A percentile compares a stretch with the other conserved stretches of the same genome.
These are phyloP conservation scores for Gulo gulo DNA, from an alignment of 2,113 vertebrate species.

Conservation along the genomic window DNA sequence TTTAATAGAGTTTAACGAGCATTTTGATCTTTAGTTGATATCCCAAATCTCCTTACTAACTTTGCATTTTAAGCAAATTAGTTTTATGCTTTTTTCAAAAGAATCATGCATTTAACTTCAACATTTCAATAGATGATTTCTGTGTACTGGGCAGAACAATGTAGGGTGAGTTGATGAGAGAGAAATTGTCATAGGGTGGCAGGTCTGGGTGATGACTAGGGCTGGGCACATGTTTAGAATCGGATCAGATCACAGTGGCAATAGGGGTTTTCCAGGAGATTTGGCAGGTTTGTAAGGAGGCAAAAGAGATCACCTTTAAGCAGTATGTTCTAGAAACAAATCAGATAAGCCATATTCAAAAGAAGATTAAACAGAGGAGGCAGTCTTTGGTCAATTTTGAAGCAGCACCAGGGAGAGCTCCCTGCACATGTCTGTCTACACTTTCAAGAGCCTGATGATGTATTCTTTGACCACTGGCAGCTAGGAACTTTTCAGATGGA, in stretches of 20 bases:
- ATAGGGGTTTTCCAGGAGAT: background rate
- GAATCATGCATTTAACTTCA: background rate
- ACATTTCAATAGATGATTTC: background rate
- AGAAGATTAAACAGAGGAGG: background rate
- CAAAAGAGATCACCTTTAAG: background rate
- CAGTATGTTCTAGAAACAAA: background rate
- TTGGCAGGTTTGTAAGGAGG: background rate
- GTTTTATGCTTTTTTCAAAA: background rate
- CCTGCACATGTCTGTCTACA: background rate
- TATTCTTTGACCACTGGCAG: background rate
- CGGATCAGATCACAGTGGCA: background rate
- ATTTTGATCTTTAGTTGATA: conserved; percentile 18
- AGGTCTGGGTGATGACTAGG: background rate
- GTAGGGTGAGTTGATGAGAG: background rate
- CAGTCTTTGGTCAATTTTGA: background rate
- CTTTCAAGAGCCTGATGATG: background rate
- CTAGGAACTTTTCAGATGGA: background rate
- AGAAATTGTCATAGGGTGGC: background rate
- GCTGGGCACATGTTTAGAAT: background rate
- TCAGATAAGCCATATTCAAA: background rate
- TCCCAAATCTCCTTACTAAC: background rate
- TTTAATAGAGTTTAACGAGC: background rate
- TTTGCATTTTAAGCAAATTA: conserved; percentile 28
- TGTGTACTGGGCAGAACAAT: background rate
- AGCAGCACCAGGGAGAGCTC: conserved; percentile 48